A percentile compares a stretch with the other conserved stretches of the same genome.
Evolutionary conservation across 2,113 vertebrate species (phyloP).

Genomic region (Urocolius indicus): DNA sequence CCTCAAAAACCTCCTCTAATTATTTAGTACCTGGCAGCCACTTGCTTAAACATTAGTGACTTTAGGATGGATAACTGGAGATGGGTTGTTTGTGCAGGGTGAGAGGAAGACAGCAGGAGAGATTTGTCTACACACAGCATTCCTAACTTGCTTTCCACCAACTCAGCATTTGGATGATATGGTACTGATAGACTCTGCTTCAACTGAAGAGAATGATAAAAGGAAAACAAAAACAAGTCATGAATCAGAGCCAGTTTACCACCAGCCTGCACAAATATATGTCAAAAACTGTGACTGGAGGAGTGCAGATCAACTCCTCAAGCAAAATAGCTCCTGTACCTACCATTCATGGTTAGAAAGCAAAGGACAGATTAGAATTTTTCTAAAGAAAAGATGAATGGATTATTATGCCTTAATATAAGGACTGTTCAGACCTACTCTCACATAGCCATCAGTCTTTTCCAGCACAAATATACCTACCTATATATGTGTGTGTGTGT

Average conservation of each 20-base stretch:
- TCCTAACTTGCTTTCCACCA: neutral
- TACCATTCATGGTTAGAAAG: neutral
- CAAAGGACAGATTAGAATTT: neutral
- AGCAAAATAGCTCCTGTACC: neutral
- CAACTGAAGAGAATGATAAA: neutral
- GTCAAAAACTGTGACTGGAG: neutral
- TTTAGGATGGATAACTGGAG: neutral
- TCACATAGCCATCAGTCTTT: neutral
- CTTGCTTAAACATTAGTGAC: neutral
- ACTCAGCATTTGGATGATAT: neutral
- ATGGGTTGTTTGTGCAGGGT: neutral
- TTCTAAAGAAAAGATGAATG: neutral
- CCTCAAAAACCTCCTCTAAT: neutral
- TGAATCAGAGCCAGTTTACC: neutral
- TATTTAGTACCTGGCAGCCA: neutral
- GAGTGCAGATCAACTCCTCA: neutral
- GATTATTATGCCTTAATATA: neutral
- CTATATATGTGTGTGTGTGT: neutral
- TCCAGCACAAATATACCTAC: neutral
- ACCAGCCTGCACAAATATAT: neutral
- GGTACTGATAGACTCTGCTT: constrained; percentile 3
- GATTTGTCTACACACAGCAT: neutral
- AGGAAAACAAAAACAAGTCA: constrained; percentile 21
- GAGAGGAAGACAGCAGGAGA: neutral
- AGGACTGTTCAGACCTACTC: neutral